phyloP scores from a whole-genome alignment of 2,113 vertebrate genomes.

The Panthera uncia region DNA sequence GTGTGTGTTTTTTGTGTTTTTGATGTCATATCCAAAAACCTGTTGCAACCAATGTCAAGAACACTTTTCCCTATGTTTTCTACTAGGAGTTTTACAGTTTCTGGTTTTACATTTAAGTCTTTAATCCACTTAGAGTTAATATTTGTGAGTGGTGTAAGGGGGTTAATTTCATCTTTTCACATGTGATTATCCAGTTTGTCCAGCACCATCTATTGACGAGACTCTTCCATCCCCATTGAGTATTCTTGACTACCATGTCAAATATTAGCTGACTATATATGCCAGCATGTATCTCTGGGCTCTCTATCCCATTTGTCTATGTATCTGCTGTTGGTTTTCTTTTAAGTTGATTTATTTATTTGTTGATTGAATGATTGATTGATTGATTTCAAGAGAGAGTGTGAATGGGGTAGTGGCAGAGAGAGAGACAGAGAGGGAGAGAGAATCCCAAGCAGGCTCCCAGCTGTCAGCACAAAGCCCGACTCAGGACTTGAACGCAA shows the following conservation, averaged over 20 bases:
- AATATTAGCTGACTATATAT: not conserved
- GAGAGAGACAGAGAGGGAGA: too few relatives aligned
- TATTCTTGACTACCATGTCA: not conserved
- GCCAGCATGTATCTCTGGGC: not conserved
- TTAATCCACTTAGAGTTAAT: not conserved
- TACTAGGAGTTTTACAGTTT: not conserved
- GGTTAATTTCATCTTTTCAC: not conserved
- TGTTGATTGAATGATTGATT: too few relatives aligned
- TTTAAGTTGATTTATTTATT: too few relatives aligned
- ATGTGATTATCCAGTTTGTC: not conserved
- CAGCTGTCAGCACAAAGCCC: too few relatives aligned
- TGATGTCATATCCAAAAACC: not conserved
- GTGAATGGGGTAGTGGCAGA: too few relatives aligned
- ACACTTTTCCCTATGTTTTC: not conserved
- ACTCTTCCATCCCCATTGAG: not conserved
- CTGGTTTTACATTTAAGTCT: not conserved
- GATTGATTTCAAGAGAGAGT: too few relatives aligned
- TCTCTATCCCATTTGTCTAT: not conserved
- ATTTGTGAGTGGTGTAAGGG: not conserved
- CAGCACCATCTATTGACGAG: not conserved
- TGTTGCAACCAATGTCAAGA: not conserved
- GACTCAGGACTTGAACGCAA: too few relatives aligned
- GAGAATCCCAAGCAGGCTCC: too few relatives aligned
- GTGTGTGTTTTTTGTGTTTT: not conserved
- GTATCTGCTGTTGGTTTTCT: not conserved